Base-by-base conservation (phyloP, 2,113 vertebrate species). In the Pseudorhombus dupliciocellatus region DNA sequence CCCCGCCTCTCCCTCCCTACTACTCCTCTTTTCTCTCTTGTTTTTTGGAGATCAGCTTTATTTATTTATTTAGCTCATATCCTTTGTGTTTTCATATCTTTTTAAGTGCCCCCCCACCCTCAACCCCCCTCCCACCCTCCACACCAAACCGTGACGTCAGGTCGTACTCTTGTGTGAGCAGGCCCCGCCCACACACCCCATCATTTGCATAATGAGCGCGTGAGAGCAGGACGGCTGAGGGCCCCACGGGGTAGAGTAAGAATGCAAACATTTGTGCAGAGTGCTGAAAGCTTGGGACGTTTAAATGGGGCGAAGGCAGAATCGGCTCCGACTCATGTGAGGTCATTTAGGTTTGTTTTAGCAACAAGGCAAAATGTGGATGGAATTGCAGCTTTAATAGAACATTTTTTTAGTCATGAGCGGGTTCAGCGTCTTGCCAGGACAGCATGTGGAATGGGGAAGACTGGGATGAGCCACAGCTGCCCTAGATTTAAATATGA, bases 191-290 rank as follows among this genome's bases (percentile, higher is more conserved):
- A 84, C 77, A n/a, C 18, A 15, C 4, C 20, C 15, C 46, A 24
- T 22, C 37, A 87, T 93, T 90, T 91, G 85, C 89, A 93, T 92
- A 89, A 87, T 66, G 63, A 88, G 70, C 30, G 50, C 42, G 15
- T 22, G 68, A 90, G 54, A 55, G 59, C 63, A 53, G 77, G 25
- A 72, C 54, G 78, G 63, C 70, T 80, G 74, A 78, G 70, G 66
- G 73, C 70, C 74, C 85, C 81, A 83, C 71, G 74, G 88, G 87
- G 89, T 86, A 90, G 80, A 84, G 89, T 85, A 65, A 80, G 80
- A 90, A 89, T 67, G 83, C 86, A 90, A 92, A 91, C 86, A 90
- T 90, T 90, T 85, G 87, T 81, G 84, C 79, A 77, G 80, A 88
- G 72, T 77, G 68, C 66, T 37, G 59, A 89, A 77, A 82, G 80